Evolutionary conservation across 2,113 vertebrate genomes (phyloP).

Genomic region (Sula dactylatra): DNA sequence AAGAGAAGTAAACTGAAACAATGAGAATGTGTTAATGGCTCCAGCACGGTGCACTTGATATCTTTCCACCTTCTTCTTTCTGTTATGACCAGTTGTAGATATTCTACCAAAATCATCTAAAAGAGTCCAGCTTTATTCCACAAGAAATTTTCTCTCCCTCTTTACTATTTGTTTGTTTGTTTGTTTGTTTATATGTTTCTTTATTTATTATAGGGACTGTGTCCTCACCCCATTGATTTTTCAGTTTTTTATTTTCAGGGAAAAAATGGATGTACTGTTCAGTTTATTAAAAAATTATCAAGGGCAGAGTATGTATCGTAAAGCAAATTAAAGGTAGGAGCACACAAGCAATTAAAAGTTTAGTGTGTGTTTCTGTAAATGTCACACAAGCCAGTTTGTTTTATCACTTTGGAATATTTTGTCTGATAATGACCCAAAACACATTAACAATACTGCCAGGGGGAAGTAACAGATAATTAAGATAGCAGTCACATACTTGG

Average conservation of each 20-base stretch:
- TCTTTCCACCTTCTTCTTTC: background rate
- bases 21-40: background rate
- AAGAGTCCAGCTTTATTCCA: background rate
- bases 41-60: background rate
- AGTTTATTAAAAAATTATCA: background rate
- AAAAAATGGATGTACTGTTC: background rate
- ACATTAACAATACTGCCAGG: background rate
- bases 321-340: background rate
- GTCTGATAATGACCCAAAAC: background rate
- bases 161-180: too few relatives aligned
- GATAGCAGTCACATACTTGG: background rate
- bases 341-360: background rate
- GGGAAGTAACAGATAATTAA: background rate
- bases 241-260: background rate
- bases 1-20: background rate
- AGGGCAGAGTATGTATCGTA: background rate
- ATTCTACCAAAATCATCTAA: background rate
- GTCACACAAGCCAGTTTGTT: background rate
- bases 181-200: background rate
- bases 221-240: background rate
- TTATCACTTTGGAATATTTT: background rate
- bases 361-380: background rate
- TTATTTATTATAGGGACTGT: background rate
- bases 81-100: background rate
- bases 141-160: background rate